A percentile compares a stretch with the other conserved stretches of the same genome.
These are phyloP conservation scores for Mesembrinibis cayennensis DNA, from an alignment of 2,113 vertebrate species.

Conservation along the genomic window DNA sequence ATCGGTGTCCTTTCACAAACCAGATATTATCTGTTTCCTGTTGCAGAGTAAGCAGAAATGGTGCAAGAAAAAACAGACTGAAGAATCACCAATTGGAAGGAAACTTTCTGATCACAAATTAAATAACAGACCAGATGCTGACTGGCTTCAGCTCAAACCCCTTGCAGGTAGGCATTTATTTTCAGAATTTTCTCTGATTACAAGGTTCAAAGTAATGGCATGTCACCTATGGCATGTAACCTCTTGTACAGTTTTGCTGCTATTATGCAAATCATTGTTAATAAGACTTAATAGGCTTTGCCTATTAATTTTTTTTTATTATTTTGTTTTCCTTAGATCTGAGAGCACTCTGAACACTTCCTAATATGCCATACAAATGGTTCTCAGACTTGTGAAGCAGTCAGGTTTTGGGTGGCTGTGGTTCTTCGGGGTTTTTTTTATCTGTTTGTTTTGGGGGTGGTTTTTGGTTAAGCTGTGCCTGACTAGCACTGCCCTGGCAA, in stretches of 20 bases:
- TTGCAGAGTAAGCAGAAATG: slow-evolving; percentile 82
- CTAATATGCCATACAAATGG: background rate
- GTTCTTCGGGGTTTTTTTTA: background rate
- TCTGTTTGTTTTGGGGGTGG: background rate
- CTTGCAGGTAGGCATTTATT: slow-evolving; percentile 77
- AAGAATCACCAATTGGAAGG: slow-evolving; percentile 86
- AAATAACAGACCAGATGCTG: slow-evolving; percentile 89
- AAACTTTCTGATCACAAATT: slow-evolving; percentile 95
- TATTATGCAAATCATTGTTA: slow-evolving; percentile 36
- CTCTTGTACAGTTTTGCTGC: slow-evolving; percentile 19
- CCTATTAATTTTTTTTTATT: background rate
- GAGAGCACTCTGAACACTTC: background rate
- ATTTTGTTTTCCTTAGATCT: slow-evolving; percentile 29
- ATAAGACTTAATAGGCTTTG: slow-evolving; percentile 18
- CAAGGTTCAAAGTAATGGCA: background rate
- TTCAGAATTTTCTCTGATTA: background rate
- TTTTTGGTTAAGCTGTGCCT: background rate
- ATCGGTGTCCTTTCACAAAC: background rate
- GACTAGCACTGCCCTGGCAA: background rate
- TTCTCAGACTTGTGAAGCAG: slow-evolving; percentile 15
- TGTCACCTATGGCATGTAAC: background rate
- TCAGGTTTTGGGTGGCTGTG: background rate
- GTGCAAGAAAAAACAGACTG: slow-evolving; percentile 75
- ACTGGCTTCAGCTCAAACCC: slow-evolving; percentile 94
- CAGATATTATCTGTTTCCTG: background rate